phyloP scores from a whole-genome alignment of 1,140 invertebrate species.

The Eupristina koningsbergeri region DNA sequence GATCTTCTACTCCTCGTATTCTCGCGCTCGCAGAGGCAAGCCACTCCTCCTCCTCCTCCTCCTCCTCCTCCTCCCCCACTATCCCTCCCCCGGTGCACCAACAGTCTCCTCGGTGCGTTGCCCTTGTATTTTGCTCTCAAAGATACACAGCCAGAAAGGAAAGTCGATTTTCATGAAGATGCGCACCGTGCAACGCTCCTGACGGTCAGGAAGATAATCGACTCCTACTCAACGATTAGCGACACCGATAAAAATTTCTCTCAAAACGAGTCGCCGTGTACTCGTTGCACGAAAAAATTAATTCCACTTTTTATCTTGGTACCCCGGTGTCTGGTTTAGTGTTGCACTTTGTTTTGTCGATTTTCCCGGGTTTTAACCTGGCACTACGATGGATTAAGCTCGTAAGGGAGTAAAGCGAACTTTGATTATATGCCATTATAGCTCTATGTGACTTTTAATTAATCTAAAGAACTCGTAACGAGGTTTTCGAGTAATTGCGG shows the following conservation, averaged over 20 bases:
- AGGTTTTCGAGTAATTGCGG: background rate
- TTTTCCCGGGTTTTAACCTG: conserved; percentile 11
- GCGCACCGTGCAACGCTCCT: background rate
- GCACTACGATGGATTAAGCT: conserved; percentile 15
- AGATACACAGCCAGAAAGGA: background rate
- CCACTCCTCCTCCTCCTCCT: background rate
- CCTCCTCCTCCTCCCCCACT: background rate
- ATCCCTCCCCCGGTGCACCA: too few relatives aligned
- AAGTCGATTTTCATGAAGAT: conserved; percentile 43
- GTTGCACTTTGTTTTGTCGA: background rate
- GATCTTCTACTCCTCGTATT: background rate
- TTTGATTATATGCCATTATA: conserved; percentile 31
- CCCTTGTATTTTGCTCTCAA: background rate
- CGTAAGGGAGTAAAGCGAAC: conserved; percentile 21
- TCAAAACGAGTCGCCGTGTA: background rate
- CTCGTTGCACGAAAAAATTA: conserved; percentile 22
- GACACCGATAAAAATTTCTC: conserved; percentile 12
- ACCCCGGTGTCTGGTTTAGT: background rate
- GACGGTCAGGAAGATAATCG: background rate
- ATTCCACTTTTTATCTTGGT: background rate
- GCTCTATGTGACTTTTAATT: conserved; percentile 29
- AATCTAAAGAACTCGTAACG: conserved; percentile 14
- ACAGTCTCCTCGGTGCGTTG: background rate
- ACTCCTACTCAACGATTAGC: background rate
- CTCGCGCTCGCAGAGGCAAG: background rate